A percentile compares a stretch with the other conserved stretches of the same genome.
Evolutionary conservation across 2,888 invertebrate genomes (phyloP).

Genomic region (Synanthedon andrenaeformis): DNA sequence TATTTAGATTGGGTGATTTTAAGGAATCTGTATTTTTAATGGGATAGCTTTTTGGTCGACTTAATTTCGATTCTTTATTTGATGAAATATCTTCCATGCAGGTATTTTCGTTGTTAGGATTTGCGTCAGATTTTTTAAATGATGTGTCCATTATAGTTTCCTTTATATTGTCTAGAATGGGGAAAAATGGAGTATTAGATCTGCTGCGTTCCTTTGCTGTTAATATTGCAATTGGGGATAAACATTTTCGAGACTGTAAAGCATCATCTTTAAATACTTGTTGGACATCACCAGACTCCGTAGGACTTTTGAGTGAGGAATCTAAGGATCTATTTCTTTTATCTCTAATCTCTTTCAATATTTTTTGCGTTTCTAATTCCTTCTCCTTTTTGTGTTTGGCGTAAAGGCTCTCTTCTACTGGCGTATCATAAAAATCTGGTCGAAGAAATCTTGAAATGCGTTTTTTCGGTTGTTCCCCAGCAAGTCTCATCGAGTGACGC

Average conservation of each 20-base stretch:
- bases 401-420: conserved; percentile 75
- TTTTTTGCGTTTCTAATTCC: conserved; percentile 76
- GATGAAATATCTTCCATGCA: conserved; percentile 27
- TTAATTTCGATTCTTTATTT: conserved; percentile 52
- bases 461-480: conserved; percentile 60
- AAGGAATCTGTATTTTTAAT: conserved; percentile 31
- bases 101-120: conserved; percentile 19
- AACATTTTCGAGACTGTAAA: conserved; percentile 32
- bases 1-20: conserved; percentile 11
- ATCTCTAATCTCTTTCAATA: conserved; percentile 76
- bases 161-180: conserved; percentile 62
- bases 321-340: conserved; percentile 61
- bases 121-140: conserved; percentile 16
- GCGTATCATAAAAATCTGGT: conserved; percentile 82
- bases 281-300: conserved; percentile 23
- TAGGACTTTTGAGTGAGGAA: conserved; percentile 28
- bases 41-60: conserved; percentile 73
- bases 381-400: conserved; percentile 73
- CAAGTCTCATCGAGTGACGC: conserved; percentile 37
- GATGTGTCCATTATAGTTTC: conserved; percentile 44
- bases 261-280: conserved; percentile 28
- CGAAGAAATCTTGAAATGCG: conserved; percentile 80
- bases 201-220: conserved; percentile 52
- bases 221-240: conserved; percentile 43
- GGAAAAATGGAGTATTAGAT: conserved; percentile 61